phyloP scores from a whole-genome alignment of 2,113 vertebrate species.

The Silurus meridionalis region DNA sequence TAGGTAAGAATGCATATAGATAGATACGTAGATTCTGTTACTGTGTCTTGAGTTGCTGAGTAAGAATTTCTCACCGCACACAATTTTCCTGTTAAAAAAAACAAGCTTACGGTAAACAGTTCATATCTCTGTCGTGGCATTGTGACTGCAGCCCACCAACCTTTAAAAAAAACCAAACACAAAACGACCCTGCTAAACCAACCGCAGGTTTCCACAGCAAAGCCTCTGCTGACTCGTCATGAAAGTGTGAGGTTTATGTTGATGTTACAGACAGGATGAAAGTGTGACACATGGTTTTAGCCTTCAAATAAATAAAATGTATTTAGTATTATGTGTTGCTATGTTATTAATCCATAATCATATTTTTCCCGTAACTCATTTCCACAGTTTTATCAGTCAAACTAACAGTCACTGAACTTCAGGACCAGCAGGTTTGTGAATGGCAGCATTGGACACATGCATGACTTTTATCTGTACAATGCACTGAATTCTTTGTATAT shows the following conservation, averaged over 20 bases:
- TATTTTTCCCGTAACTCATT: no score
- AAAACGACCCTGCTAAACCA: not conserved
- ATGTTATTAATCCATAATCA: no score
- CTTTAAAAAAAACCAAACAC: not conserved
- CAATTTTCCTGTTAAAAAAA: slow-evolving; percentile 8
- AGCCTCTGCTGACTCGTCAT: not conserved
- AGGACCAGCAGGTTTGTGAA: no score
- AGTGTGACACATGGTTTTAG: not conserved
- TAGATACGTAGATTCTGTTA: not conserved
- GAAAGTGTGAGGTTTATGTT: not conserved
- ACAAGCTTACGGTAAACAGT: slow-evolving; percentile 14
- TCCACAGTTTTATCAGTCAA: no score
- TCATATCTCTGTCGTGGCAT: not conserved
- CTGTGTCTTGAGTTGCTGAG: not conserved
- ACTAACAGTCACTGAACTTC: no score
- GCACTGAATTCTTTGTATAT: no score
- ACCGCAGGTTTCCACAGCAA: slow-evolving; percentile 13
- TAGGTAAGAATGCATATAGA: not conserved
- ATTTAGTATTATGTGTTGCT: not conserved
- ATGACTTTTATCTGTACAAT: no score
- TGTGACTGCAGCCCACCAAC: slow-evolving; percentile 16
- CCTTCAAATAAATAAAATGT: not conserved
- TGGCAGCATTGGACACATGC: no score
- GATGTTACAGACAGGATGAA: not conserved
- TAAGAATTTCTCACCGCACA: slow-evolving; percentile 22